Conservation (phyloP, 1,140 invertebrate species). For the Coelopa frigida region DNA sequence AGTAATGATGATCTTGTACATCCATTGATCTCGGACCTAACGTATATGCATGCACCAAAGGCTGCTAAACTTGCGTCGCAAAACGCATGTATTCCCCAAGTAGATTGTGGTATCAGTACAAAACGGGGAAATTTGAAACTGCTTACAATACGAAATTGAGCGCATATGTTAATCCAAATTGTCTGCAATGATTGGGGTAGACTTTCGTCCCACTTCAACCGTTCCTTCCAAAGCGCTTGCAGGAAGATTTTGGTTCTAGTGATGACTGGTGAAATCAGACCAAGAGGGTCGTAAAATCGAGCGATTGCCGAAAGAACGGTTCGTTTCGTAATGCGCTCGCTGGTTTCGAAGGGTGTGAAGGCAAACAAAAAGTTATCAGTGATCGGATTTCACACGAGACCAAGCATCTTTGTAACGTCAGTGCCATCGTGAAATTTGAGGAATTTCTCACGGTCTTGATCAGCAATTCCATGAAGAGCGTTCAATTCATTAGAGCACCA, state of each 20-base stretch:
- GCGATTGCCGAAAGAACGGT: slow-evolving; percentile 3
- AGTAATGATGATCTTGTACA: slow-evolving; percentile 21
- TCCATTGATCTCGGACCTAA: slow-evolving; percentile 14
- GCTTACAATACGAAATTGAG: background rate
- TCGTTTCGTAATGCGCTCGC: background rate
- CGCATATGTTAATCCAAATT: slow-evolving; percentile 10
- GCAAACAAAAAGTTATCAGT: slow-evolving; percentile 7
- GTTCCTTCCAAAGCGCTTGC: slow-evolving; percentile 3
- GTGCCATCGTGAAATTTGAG: slow-evolving; percentile 12
- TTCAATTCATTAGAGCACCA: slow-evolving; percentile 36
- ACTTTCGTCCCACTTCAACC: slow-evolving; percentile 2
- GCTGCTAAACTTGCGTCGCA: slow-evolving; percentile 37
- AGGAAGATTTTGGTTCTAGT: slow-evolving; percentile 5
- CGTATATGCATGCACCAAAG: slow-evolving; percentile 37
- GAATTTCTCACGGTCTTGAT: slow-evolving; percentile 4
- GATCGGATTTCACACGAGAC: slow-evolving; percentile 8
- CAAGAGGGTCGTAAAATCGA: slow-evolving; percentile 5
- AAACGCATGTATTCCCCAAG: slow-evolving; percentile 31
- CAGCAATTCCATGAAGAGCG: background rate
- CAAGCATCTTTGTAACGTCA: slow-evolving; percentile 8
- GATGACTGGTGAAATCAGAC: slow-evolving; percentile 11
- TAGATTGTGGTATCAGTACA: background rate
- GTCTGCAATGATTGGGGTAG: slow-evolving; percentile 13
- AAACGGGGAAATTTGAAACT: slow-evolving; percentile 5
- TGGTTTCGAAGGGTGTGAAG: background rate